Percentiles rank a stretch among this genome's conserved stretches.
phyloP scores from a whole-genome alignment of 2,113 vertebrate species.

The Hippocampus zosterae region DNA sequence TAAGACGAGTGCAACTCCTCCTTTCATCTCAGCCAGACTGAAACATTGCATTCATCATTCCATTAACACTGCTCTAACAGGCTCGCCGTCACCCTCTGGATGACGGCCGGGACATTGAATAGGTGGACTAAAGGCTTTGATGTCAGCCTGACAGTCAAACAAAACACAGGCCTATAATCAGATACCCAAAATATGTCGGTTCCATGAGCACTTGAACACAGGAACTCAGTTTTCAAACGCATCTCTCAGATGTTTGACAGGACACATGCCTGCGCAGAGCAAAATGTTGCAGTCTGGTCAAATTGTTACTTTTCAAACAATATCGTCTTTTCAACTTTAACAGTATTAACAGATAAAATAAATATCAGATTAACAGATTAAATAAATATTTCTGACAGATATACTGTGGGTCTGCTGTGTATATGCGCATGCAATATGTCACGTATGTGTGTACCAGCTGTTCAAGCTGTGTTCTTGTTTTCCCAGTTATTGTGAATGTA shows the following conservation, averaged over 20 bases:
- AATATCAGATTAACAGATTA: conserved; percentile 39
- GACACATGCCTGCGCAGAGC: conserved; percentile 17
- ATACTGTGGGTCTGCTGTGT: neutral
- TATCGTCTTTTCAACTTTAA: conserved; percentile 16
- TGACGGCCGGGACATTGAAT: conserved; percentile 52
- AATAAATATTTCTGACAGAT: conserved; percentile 29
- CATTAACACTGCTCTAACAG: conserved; percentile 52
- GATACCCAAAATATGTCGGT: conserved; percentile 22
- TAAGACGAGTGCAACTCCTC: conserved; percentile 41
- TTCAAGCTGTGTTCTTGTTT: neutral
- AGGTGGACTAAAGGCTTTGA: conserved; percentile 56
- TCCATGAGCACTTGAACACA: conserved; percentile 14
- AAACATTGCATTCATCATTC: conserved; percentile 64
- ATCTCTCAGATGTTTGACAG: conserved; percentile 18
- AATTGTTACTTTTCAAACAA: conserved; percentile 36
- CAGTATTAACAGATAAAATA: conserved; percentile 48
- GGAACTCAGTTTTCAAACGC: conserved; percentile 2
- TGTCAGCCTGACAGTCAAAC: conserved; percentile 41
- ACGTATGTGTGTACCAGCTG: neutral
- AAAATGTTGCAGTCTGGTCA: conserved; percentile 24
- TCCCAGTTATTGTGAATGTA: neutral
- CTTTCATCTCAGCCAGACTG: conserved; percentile 58
- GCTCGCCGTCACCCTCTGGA: conserved; percentile 41
- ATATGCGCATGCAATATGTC: neutral
- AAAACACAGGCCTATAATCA: conserved; percentile 43